Conservation (phyloP, 2,797 vertebrate species). For the Ambastaia sidthimunki region DNA sequence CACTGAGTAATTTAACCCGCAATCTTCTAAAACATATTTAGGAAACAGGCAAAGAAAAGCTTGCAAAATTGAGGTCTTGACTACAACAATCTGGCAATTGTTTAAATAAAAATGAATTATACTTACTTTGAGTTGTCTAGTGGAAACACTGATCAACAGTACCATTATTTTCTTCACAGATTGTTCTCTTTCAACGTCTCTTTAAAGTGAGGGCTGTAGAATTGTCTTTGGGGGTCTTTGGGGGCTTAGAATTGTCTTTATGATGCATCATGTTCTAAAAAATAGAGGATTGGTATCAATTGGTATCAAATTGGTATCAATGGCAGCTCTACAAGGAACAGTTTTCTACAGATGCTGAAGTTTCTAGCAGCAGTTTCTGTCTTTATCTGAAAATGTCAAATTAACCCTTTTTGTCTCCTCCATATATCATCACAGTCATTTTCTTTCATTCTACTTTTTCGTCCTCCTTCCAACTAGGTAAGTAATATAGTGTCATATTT, state of each 20-base stretch:
- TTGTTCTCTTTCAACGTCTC: neutral
- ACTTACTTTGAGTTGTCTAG: neutral
- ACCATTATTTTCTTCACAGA: neutral
- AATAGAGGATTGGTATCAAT: no score
- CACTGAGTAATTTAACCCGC: conserved; percentile 9
- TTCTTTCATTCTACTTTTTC: neutral
- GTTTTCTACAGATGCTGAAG: neutral
- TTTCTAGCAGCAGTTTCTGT: neutral
- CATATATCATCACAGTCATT: neutral
- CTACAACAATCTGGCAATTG: neutral
- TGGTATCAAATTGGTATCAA: neutral
- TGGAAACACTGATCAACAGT: neutral
- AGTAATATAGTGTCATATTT: conserved; percentile 68
- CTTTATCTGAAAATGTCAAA: neutral
- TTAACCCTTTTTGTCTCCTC: neutral
- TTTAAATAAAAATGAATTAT: conserved; percentile 7
- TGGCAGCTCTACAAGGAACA: neutral
- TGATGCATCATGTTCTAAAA: neutral
- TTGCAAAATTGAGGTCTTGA: neutral
- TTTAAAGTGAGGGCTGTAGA: neutral
- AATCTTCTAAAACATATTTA: conserved; percentile 22
- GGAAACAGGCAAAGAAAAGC: neutral
- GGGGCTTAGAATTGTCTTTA: neutral
- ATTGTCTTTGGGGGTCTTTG: neutral
- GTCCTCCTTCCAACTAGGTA: conserved; percentile 33